phyloP scores from a whole-genome alignment of 2,113 vertebrate species.

The Mixornis gularis region DNA sequence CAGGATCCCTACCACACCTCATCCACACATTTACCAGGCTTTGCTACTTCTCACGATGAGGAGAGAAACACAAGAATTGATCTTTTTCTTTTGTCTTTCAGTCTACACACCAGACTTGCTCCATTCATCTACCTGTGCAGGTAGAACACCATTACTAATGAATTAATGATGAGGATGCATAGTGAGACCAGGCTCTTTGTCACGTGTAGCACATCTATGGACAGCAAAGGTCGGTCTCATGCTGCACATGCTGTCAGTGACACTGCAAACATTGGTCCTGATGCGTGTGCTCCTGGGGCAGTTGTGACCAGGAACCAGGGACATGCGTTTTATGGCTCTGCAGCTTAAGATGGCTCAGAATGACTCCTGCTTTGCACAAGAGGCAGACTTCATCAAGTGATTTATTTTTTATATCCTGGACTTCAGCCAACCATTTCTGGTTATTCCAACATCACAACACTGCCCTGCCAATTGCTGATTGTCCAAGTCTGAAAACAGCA shows the following conservation, averaged over 20 bases:
- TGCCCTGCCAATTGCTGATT: background rate
- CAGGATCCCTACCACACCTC: background rate
- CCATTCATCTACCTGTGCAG: background rate
- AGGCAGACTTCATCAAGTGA: background rate
- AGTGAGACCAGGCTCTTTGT: background rate
- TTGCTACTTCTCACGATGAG: background rate
- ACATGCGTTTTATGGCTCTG: background rate
- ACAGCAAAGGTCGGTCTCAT: background rate
- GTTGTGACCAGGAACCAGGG: background rate
- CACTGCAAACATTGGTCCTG: background rate
- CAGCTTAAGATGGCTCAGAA: background rate
- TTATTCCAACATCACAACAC: background rate
- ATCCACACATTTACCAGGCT: background rate
- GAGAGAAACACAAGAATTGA: background rate
- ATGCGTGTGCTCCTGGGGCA: background rate
- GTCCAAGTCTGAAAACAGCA: background rate
- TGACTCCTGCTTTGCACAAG: background rate
- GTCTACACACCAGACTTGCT: background rate
- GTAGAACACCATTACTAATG: background rate
- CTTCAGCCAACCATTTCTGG: background rate
- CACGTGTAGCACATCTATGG: fast-evolving
- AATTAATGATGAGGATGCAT: background rate
- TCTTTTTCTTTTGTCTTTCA: background rate
- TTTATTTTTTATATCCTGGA: background rate
- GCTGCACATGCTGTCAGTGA: background rate